Base-by-base conservation (phyloP, 2,113 vertebrate species). In the Australoheros scitulus region DNA sequence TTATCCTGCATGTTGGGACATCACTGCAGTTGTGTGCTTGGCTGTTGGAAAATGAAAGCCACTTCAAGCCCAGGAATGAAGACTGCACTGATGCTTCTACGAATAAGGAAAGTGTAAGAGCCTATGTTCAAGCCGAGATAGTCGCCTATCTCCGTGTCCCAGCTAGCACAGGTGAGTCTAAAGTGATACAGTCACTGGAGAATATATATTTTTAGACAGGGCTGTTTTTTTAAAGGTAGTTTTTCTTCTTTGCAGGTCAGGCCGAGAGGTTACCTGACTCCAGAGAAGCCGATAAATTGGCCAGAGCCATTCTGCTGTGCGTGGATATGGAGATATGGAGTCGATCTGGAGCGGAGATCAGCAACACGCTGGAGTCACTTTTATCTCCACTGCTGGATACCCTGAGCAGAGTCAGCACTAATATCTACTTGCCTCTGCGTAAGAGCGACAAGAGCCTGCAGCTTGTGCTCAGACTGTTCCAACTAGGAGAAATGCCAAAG, bases 391-490 rank as follows among this genome's bases (percentile, higher is more conserved):
- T 99, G 76, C 92, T 97, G 94, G 97, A 97, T 85, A 95, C 96
- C 50, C 95, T 99, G 80, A 93, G 93, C 92, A 96, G 96, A 94
- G 92, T 99, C 77, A 94, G 96, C 87, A 96, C 97, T 87, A 97
- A 97, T 77, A 96, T 96, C 81, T 99, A 99, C 95, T 90, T 98
- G 92, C 96, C 97, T 59, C 83, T 96, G 83, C 91, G 93, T 61
- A 98, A 97, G 96, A 91, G 96, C 4, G 97, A 99, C 94, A 96
- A 96, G 95, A 96, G 97, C 94, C 96, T 99, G 81, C 97, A 99
- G 95, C 90, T 99, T 59, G 80, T 97, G 88, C 88, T 98, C 85
- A 93, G 92, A 80, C 92, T 99, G 86, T 77, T 98, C 86, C 96
- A 96, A 93, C 95, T 95, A 2, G 80, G 83, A 56, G 41, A 15